phyloP scores from a whole-genome alignment of 2,888 invertebrate species.

The Agriopis marginaria region DNA sequence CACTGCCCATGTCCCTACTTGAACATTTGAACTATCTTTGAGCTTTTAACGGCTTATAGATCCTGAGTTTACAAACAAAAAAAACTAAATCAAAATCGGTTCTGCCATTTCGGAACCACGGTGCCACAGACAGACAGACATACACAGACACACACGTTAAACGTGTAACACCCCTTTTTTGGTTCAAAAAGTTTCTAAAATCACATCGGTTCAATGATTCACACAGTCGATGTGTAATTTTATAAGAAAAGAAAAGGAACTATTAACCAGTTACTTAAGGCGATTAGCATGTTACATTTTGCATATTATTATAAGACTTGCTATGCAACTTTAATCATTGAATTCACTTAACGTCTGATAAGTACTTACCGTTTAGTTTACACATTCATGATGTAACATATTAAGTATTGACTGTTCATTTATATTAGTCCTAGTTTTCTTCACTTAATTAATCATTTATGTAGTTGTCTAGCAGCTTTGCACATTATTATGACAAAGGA shows the following conservation, averaged over 20 bases:
- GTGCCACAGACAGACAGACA: too few species aligned
- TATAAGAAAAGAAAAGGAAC: not conserved
- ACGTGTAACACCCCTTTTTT: not conserved
- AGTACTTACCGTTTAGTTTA: constrained; percentile 14
- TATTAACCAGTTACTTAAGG: constrained; percentile 10
- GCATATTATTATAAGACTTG: constrained; percentile 13
- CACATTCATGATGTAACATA: constrained; percentile 5
- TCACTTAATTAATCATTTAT: constrained; percentile 10
- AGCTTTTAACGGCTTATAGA: too few species aligned
- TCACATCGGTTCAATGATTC: constrained; percentile 4
- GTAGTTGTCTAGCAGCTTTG: too few species aligned
- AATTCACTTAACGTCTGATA: not conserved
- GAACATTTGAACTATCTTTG: too few species aligned
- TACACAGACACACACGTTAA: not conserved
- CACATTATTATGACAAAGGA: too few species aligned
- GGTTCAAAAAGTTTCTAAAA: not conserved
- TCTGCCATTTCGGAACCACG: too few species aligned
- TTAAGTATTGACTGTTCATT: too few species aligned
- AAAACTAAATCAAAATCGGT: too few species aligned
- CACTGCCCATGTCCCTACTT: too few species aligned
- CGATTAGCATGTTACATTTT: constrained; percentile 16
- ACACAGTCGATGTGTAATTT: constrained; percentile 8
- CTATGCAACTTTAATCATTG: constrained; percentile 19
- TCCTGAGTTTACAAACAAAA: too few species aligned
- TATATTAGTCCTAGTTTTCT: constrained; percentile 15